Base-by-base conservation (phyloP, 2,888 invertebrate genomes). In the Allolobophora icterica region DNA sequence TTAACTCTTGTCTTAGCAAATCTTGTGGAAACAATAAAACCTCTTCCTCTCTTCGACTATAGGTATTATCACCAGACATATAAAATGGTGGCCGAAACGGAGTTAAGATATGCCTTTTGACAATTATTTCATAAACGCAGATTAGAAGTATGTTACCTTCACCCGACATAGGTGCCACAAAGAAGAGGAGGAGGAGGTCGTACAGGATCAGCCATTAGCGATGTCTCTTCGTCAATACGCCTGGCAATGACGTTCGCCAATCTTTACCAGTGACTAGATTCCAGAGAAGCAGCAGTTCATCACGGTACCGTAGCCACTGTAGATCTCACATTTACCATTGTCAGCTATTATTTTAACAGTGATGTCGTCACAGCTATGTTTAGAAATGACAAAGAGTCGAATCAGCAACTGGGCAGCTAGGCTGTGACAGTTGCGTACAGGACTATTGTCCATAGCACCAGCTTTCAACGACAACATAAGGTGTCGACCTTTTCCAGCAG, bases 371-470 rank as follows among this genome's bases (percentile, higher is more conserved):
- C 30, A 71, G 30, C 71, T n/a, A 71, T 71, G 71, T 71, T n/a
- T 71, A 71, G 71, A 30, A n/a, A 71, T n/a, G 71, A 71, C 71
- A 24, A 3, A 45, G 5, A 30, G n/a, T n/a, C n/a, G 30, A 52
- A 52, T 52, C 71, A 52, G 13, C 19, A 71, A 71, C 30, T n/a
- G 30, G 30, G 30, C 8, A 71, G 30, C 71, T n/a, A 13, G 30
- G n/a, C 71, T 71, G 30, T n/a, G 71, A 71, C 71, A 71, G 71
- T 13, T 71, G 71, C n/a, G 71, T 71, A n/a, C n/a, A 11, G 30
- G 71, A 71, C 71, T 8, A n/a, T n/a, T n/a, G 71, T 71, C n/a
- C 71, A 71, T 71, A 71, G 71, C 71, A n/a, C 71, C 71, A 71
- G 71, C n/a, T 71, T 71, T 11, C 71, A 71, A 71, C 71, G 71